Percentiles rank a stretch among this genome's conserved stretches.
Evolutionary conservation across 2,113 vertebrate genomes (phyloP).

Genomic region (Albula goreensis): DNA sequence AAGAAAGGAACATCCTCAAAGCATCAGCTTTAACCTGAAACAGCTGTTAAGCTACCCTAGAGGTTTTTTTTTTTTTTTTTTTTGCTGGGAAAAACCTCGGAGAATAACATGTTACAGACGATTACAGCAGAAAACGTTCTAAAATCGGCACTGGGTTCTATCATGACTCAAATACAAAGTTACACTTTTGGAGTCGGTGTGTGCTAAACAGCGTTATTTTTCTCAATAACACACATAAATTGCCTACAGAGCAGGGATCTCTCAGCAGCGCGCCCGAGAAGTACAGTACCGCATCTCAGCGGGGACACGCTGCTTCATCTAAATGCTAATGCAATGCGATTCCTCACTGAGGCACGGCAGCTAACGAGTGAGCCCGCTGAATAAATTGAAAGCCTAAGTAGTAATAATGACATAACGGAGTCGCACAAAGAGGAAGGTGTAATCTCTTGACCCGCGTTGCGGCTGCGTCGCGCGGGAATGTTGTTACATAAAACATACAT

Average conservation of each 20-base stretch:
- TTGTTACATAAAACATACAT: constrained; percentile 10
- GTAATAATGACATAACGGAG: constrained; percentile 52
- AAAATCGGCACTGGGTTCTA: neutral
- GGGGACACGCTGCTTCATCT: constrained; percentile 46
- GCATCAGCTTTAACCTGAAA: neutral
- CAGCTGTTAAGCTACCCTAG: neutral
- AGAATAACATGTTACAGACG: neutral
- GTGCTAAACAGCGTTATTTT: neutral
- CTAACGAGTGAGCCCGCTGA: constrained; percentile 56
- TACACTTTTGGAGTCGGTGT: neutral
- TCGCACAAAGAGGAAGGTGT: constrained; percentile 30
- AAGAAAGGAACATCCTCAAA: neutral
- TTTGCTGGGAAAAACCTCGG: neutral
- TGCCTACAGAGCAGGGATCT: neutral
- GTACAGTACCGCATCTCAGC: constrained; percentile 2
- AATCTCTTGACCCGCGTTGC: constrained; percentile 37
- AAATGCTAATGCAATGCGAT: constrained; percentile 62
- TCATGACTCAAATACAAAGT: constrained; percentile 4
- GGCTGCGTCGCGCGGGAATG: constrained; percentile 18
- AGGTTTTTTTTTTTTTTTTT: neutral
- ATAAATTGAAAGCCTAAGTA: constrained; percentile 51
- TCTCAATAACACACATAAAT: neutral
- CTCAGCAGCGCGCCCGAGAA: neutral
- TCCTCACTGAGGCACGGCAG: constrained; percentile 46
- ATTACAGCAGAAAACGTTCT: neutral